A percentile compares a stretch with the other conserved stretches of the same genome.
phyloP scores from a whole-genome alignment of 2,888 invertebrate genomes.

The Steinernema scapterisci region DNA sequence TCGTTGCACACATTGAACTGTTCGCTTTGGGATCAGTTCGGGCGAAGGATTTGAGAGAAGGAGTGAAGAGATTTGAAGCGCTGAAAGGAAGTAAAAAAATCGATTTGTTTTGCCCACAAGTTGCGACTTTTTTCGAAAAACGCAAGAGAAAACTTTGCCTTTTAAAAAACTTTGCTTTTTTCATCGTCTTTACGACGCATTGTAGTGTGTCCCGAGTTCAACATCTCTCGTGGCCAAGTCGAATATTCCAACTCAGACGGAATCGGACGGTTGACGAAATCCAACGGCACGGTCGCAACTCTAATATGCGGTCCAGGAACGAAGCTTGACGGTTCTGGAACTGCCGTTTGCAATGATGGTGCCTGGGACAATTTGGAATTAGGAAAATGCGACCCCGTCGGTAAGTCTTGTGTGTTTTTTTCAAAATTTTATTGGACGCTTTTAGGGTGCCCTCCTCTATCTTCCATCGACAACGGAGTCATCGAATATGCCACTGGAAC shows the following conservation, averaged over 20 bases:
- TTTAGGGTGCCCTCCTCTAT: not conserved
- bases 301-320: conserved; percentile 35
- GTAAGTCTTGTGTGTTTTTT: conserved; percentile 33
- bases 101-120: too few relatives aligned
- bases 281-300: conserved; percentile 42
- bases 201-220: conserved; percentile 38
- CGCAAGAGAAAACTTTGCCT: too few relatives aligned
- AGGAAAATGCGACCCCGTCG: conserved; percentile 36
- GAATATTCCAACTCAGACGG: conserved; percentile 38
- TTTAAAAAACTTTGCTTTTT: too few relatives aligned
- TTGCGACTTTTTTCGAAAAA: too few relatives aligned
- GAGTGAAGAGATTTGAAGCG: too few relatives aligned
- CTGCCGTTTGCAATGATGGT: conserved; percentile 35
- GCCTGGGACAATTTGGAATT: conserved; percentile 35
- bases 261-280: conserved; percentile 30
- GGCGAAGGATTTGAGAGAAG: too few relatives aligned
- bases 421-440: not conserved
- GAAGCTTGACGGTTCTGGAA: conserved; percentile 36
- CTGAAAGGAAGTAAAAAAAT: too few relatives aligned
- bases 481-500: not conserved
- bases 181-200: too few relatives aligned
- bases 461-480: not conserved
- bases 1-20: not conserved
- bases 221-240: conserved; percentile 31
- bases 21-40: too few relatives aligned